Evolutionary conservation across 2,797 vertebrate genomes (phyloP), one percentile per base, ranked within the genome.

Genomic region (Pseudomugil tenellus): DNA sequence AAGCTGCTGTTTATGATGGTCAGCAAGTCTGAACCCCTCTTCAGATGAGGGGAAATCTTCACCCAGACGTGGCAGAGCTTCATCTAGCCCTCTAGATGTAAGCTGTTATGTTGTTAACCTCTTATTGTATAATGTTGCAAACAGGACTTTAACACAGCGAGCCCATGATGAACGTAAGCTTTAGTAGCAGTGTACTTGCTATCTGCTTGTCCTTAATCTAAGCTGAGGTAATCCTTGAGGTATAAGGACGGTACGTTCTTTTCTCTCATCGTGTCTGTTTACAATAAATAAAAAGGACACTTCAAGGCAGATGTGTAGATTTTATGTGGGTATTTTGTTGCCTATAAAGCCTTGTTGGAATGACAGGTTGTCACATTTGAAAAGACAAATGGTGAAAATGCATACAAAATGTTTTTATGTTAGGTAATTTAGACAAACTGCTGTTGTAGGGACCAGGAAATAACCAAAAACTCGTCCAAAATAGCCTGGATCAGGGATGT

Each of bases 211-310:
- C 79, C 37, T 63, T 87, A 89, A 88, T 87, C 82, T 67, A 66
- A 61, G n/a, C 59, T 41, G 57, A 70, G 57, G 71, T 84, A 73
- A 81, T 85, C 79, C 66, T 73, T 57, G 65, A 84, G 84, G 79
- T 85, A 48, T 21, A 29, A 49, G 51, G 56, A 46, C 37, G 0
- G 13, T 1, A 29, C 67, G 67, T 62, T 63, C 34, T 67, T 46
- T 54, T 59, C 26, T 71, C 19, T n/a, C 21, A 19, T 59, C 21
- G 21, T 25, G 25, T 59, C 67, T 56, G 14, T 29, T 63, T 75
- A 51, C 23, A 26, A 52, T 37, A 28, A 48, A 60, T 1, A 17
- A 52, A 21, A 4, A 19, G 9, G 35, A 35, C 13, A 37, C 64
- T 58, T 64, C 31, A 31, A 70, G 14, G 26, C 26, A 55, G 37